These are phyloP conservation scores for Corydoras sp. DNA, from an alignment of 2,113 vertebrate genomes.

Conservation along the genomic window DNA sequence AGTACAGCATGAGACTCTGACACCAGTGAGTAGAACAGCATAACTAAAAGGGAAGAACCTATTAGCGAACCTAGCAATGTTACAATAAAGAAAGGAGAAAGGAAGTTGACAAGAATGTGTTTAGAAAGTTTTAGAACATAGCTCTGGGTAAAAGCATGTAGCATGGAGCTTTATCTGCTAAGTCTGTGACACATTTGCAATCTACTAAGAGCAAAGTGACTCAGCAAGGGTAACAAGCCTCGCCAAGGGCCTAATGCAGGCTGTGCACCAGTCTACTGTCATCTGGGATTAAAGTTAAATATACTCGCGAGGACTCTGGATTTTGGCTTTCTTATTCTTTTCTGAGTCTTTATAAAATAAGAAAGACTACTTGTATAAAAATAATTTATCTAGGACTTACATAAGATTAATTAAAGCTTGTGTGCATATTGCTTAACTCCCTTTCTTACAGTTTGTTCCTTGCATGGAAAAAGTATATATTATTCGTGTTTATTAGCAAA, in stretches of 20 bases:
- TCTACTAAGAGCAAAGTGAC: conserved; percentile 28
- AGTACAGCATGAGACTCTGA: no score
- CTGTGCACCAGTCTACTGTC: conserved; percentile 14
- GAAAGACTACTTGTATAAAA: no score
- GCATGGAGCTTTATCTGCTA: background rate
- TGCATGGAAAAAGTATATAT: no score
- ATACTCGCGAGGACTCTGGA: background rate
- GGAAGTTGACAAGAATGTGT: conserved; percentile 16
- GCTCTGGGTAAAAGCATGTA: conserved; percentile 13
- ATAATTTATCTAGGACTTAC: no score
- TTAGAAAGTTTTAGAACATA: conserved; percentile 6
- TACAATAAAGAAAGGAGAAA: background rate
- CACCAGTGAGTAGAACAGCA: no score
- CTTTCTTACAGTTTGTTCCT: no score
- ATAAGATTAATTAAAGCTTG: no score
- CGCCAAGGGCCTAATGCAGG: conserved; percentile 18
- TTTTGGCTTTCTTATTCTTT: background rate
- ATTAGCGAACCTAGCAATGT: no score
- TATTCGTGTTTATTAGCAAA: no score
- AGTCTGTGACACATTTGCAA: conserved; percentile 36
- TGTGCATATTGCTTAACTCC: no score
- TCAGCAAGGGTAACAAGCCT: conserved; percentile 18
- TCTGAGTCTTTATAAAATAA: no score
- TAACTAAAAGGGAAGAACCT: no score
- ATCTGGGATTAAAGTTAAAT: conserved; percentile 20